Base-by-base conservation (phyloP, 2,888 invertebrate genomes). In the Thereva nobilitata region DNA sequence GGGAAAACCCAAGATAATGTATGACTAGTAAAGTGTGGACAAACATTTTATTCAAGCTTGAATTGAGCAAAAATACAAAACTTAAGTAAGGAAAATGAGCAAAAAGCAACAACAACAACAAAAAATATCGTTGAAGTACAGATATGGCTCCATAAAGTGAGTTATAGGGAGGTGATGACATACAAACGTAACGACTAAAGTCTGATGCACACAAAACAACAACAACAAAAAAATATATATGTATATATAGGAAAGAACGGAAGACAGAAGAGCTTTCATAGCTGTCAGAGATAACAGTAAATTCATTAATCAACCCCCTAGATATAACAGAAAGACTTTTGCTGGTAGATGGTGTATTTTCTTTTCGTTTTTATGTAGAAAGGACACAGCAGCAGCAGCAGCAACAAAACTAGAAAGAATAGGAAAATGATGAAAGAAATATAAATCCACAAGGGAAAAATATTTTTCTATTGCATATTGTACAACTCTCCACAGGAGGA, bases 271-370 rank as follows among this genome's bases (percentile, higher is more conserved):
- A 47, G 45, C 59, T 47, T 59, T 59, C 47, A 49, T 59, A 59
- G 59, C 59, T 59, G 59, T 47, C 59, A 59, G 59, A 59, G 59
- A 59, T 59, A 59, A 47, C 59, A 59, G 59, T 59, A 59, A 59
- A 59, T 59, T 59, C 59, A 59, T 59, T 59, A 59, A 59, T 59
- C 59, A 59, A 59, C 38, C 59, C 35, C 59, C 23, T 2, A 23
- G 23, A 23, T 23, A 49, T 56, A 47, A 37, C 47, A 12, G 38
- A 3, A 5, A 12, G 38, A 47, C 35, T 10, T 35, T 59, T 37
- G 12, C 23, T 42, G 37, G 38, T 5, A n/a, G 23, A 35, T 47
- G 59, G 4, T 49, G 59, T 49, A 23, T 23, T 59, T 59, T 59
- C 42, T 44, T 47, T 10, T n/a, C 9, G 34, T 59, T 59, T 59